Base-by-base conservation (phyloP, 1,140 invertebrate genomes). In the Gonatopus flavifemur region DNA sequence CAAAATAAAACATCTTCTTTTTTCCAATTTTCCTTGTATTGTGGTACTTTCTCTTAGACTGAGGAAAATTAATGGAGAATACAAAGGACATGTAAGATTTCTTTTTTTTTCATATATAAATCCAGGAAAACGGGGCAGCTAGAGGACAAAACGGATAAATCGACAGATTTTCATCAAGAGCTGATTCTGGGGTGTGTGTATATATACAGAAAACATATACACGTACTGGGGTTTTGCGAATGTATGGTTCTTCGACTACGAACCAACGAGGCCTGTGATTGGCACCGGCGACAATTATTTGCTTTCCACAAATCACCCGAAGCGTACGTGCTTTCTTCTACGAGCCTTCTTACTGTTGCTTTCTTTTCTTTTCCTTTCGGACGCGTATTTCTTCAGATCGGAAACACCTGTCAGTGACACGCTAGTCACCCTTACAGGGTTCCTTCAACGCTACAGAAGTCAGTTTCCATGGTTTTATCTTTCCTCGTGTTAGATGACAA, bases 211-310 rank as follows among this genome's bases (percentile, higher is more conserved):
- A n/a, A n/a, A n/a, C n/a, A n/a, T n/a, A n/a, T n/a, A n/a, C n/a
- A n/a, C n/a, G n/a, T n/a, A 48, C 45, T 42, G 35, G 28, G 21
- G 30, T 15, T 25, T 18, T 8, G 36, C 18, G 16, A 9, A n/a
- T 9, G 19, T n/a, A 21, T 22, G 19, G 37, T 19, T 37, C 40
- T n/a, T n/a, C n/a, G n/a, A n/a, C n/a, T n/a, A n/a, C n/a, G n/a
- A 35, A 36, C 45, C 52, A 57, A 62, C 49, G 44, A 61, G 52
- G 38, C 19, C 59, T 59, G 60, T 58, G 60, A 63, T 63, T 63
- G 60, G 55, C 60, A 63, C 36, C 59, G 32, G 40, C 54, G 60
- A 63, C 60, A 63, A 63, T 63, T 63, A 63, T 63, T 63, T 63
- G 59, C 62, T 63, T 62, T 40, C 59, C 55, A 63, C 60, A 63